These are phyloP conservation scores for Zaprionus vittiger DNA, from an alignment of 1,140 invertebrate genomes.

Conservation along the genomic window DNA sequence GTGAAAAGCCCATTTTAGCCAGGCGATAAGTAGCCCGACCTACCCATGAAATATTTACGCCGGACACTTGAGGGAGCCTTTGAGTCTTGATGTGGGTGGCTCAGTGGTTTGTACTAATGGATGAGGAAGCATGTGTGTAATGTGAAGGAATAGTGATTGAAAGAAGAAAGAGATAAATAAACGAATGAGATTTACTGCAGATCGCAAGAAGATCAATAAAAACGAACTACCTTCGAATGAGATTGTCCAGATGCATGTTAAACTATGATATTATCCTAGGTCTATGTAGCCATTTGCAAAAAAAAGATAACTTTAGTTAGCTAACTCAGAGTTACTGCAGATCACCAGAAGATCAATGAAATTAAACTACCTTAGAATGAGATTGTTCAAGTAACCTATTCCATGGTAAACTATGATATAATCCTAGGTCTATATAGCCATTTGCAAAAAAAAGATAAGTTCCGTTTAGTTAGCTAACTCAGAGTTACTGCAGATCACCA, in stretches of 20 bases:
- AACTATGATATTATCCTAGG: too few relatives aligned
- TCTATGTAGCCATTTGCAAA: too few relatives aligned
- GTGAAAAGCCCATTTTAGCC: conserved; percentile 58
- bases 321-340: neutral
- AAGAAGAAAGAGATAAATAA: too few relatives aligned
- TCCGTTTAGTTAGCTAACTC: neutral
- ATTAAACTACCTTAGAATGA: neutral
- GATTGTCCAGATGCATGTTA: too few relatives aligned
- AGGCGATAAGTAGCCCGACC: conserved; percentile 35
- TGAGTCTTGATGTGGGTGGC: neutral
- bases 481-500: too few relatives aligned
- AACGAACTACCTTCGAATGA: too few relatives aligned
- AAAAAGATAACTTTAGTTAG: neutral
- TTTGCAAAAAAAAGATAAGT: too few relatives aligned
- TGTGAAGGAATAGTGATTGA: neutral
- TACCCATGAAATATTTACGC: conserved; percentile 74
- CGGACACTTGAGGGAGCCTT: conserved; percentile 32
- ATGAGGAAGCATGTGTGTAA: neutral
- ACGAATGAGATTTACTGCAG: too few relatives aligned
- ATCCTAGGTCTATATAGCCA: too few relatives aligned
- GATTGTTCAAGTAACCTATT: neutral
- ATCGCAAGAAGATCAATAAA: too few relatives aligned
- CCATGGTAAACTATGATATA: too few relatives aligned
- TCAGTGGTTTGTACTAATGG: neutral
- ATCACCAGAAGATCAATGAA: neutral